Conservation (phyloP, 2,888 invertebrate genomes). For the Trissonchulus latispiculum region DNA sequence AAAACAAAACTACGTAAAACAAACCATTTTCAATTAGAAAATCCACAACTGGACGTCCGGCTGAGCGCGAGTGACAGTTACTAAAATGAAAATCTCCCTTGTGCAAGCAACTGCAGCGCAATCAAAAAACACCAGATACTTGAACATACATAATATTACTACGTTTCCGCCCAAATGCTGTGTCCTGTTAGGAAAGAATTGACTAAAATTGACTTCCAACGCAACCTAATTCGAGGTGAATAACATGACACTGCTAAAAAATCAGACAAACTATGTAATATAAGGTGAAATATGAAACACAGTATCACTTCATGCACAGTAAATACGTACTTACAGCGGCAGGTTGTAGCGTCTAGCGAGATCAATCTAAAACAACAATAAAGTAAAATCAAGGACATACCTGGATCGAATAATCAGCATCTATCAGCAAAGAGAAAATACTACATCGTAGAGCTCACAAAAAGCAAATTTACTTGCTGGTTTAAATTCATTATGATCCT, state of each 20-base stretch:
- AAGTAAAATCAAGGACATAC: too few relatives aligned
- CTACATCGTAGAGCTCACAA: too few relatives aligned
- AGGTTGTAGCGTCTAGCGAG: constrained; percentile 32
- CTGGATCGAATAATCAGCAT: too few relatives aligned
- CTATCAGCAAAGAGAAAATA: too few relatives aligned
- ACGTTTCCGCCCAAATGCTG: neutral
- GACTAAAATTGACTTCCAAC: too few relatives aligned
- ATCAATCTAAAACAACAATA: constrained; percentile 21
- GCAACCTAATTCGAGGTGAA: too few relatives aligned
- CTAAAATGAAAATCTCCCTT: constrained; percentile 38
- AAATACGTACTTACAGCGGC: constrained; percentile 31
- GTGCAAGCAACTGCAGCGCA: neutral
- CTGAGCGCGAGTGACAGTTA: constrained; percentile 49
- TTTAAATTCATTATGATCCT: too few relatives aligned
- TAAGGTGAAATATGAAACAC: neutral
- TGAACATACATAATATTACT: neutral
- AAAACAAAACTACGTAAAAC: neutral
- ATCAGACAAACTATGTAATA: too few relatives aligned
- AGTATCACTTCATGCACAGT: constrained; percentile 16
- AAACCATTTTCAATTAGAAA: constrained; percentile 42
- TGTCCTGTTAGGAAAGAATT: too few relatives aligned
- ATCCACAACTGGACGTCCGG: constrained; percentile 45
- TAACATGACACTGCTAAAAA: neutral
- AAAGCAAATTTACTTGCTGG: too few relatives aligned
- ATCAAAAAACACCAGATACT: neutral